phyloP scores from a whole-genome alignment of 2,113 vertebrate genomes.

The Phainopepla nitens region DNA sequence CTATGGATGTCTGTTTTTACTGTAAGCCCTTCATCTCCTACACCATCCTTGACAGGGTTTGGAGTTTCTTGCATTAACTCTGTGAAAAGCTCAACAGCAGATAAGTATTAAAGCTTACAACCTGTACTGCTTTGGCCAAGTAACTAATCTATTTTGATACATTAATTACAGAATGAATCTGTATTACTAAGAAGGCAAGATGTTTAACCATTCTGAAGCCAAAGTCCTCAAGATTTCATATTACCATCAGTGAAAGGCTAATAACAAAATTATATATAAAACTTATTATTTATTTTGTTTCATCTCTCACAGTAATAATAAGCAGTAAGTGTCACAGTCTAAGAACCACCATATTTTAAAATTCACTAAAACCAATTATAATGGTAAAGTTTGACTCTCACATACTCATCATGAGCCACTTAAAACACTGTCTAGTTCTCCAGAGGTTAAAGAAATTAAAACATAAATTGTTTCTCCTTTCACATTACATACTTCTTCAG shows the following conservation, averaged over 20 bases:
- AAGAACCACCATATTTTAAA: not conserved
- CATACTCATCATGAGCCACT: not conserved
- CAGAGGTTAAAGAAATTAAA: not conserved
- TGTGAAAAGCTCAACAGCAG: not conserved
- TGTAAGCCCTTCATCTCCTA: not conserved
- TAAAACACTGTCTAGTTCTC: not conserved
- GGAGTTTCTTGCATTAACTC: not conserved
- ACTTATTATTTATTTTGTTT: not conserved
- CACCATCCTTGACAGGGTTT: not conserved
- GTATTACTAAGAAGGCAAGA: not conserved
- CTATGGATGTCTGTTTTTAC: not conserved
- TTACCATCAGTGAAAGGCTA: not conserved
- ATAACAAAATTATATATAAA: not conserved
- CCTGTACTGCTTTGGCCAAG: not conserved
- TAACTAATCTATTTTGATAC: not conserved
- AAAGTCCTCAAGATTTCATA: not conserved
- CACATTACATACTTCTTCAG: constrained; percentile 84
- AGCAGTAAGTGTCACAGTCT: not conserved
- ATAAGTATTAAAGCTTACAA: not conserved
- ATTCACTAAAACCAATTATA: not conserved
- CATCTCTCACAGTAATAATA: not conserved
- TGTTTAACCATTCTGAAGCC: not conserved
- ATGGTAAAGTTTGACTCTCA: not conserved
- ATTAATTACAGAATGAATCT: not conserved
- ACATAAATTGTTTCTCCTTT: not conserved